Base-by-base conservation (phyloP, 2,113 vertebrate genomes). In the Campylomormyrus numenius region DNA sequence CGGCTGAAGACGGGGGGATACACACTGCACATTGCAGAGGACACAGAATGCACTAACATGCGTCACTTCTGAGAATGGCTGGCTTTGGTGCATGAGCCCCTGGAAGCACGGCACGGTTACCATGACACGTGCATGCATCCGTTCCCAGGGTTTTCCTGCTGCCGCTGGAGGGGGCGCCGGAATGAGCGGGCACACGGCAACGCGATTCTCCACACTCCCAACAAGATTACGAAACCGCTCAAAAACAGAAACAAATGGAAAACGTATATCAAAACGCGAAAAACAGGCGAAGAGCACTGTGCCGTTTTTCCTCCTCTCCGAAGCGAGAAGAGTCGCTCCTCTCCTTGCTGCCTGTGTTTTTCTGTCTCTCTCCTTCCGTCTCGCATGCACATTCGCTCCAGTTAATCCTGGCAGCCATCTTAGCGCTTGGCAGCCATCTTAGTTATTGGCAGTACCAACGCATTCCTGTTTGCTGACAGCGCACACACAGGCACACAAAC, bases 401-500 rank as follows among this genome's bases (percentile, higher is more conserved):
- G 93, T 95, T 96, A 95, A 94, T 96, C 95, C 97, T 97, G 97
- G 97, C 97, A 97, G 97, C 97, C 97, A 98, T 98, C 91, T 98
- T 98, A 97, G 96, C 90, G 95, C 95, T 97, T 98, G 97, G 97
- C 97, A 98, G 97, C 97, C 97, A 98, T 98, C 95, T 98, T 98
- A 98, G 93, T 95, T 70, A 96, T 95, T 96, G 96, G 96, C 95
- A 96, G 96, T 95, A 95, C 94, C 94, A 94, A 92, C 94, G 95
- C 95, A 96, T 95, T 94, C 96, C 95, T 94, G 92, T 93, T 95
- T 93, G 95, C 95, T 95, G 93, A 96, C 94, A 93, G 94, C 94
- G 93, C 39, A 50, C 89, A 45, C 89, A 42, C 88, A 84, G 70
- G 42, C 52, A 85, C 49, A 46, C 70, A 83, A 70, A 83, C 88